Evolutionary conservation across 1,140 invertebrate species (phyloP), one percentile per base, ranked within the genome.

Genomic region (Papilio polyxenes): DNA sequence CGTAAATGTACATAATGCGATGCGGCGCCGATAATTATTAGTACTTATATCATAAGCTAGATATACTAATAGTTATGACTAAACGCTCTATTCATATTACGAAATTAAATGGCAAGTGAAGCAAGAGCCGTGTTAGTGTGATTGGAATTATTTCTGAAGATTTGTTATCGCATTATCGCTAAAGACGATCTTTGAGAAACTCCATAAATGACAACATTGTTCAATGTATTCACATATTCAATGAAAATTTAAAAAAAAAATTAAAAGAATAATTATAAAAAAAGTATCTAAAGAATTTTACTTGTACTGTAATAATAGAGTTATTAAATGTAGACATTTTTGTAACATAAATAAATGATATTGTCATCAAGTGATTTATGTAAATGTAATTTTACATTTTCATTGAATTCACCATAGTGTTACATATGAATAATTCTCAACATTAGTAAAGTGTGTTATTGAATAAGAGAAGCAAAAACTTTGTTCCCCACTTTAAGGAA

Each of bases 21-120:
- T 76, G 56, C 74, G 62, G 78, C 78, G 59, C 78, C 78, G n/a
- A 53, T 76, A 76, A 76, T 82, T 82, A 82, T 65, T 23, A 53
- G 44, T 75, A 20, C 69, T 81, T 59, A 75, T 81, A 69, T 81
- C 74, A 56, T 44, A 49, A 15, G 23, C 15, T 59, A 78, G 49
- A 13, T n/a, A 40, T 78, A 78, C 23, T 78, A 56, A 40, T 59
- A 37, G 31, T n/a, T 23, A 78, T 53, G 48, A 76, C 75, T 76
- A 72, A 20, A 72, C 62, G n/a, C 59, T 65, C 6, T 31, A 37
- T 65, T 31, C 23, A 4, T 37, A 31, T 65, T 65, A 37, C 31
- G 13, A 72, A 72, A 72, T 37, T 72, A 72, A 40, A 62, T 20
- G 75, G 76, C 17, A 62, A 56, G 11, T 78, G 48, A 62, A 78